Percentiles rank a stretch among this genome's conserved stretches.
Conservation (phyloP, 2,888 invertebrate genomes). For the Eueremaeus valkanovi region DNA sequence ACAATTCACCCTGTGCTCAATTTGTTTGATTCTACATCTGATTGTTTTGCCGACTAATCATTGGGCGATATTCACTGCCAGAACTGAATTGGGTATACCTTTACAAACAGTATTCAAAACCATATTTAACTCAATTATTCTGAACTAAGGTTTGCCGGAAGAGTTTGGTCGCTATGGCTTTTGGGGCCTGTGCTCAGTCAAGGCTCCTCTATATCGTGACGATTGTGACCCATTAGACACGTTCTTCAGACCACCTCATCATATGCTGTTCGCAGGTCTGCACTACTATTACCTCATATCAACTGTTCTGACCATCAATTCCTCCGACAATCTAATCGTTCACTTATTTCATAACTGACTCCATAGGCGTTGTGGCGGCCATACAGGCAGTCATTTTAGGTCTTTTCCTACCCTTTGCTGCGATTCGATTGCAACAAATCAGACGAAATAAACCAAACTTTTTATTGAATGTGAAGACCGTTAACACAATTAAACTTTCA, state of each 20-base stretch:
- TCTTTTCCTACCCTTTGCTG: constrained; percentile 3
- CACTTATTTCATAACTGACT: no score
- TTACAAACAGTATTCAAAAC: neutral
- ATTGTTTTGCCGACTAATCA: neutral
- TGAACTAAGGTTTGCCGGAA: constrained; percentile 9
- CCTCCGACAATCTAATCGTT: no score
- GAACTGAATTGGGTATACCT: constrained; percentile 17
- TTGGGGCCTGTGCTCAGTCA: constrained; percentile 34
- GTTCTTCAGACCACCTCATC: constrained; percentile 33
- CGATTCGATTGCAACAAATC: constrained; percentile 5
- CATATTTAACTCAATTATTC: neutral
- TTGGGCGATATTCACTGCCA: constrained; percentile 35
- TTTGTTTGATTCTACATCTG: constrained; percentile 4
- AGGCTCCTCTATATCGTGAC: constrained; percentile 15
- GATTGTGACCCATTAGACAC: constrained; percentile 39
- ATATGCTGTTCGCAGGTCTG: neutral
- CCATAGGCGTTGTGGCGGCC: constrained; percentile 6
- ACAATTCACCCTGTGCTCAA: neutral
- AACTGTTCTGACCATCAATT: no score
- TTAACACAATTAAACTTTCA: constrained; percentile 2
- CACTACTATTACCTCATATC: no score
- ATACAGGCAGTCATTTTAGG: constrained; percentile 21
- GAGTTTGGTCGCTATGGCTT: constrained; percentile 37
- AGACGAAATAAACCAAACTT: constrained; percentile 22
- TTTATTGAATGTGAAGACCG: neutral